Percentiles rank a stretch among this genome's conserved stretches.
Evolutionary conservation across 1,140 invertebrate species (phyloP).

Genomic region (Asobara japonica): DNA sequence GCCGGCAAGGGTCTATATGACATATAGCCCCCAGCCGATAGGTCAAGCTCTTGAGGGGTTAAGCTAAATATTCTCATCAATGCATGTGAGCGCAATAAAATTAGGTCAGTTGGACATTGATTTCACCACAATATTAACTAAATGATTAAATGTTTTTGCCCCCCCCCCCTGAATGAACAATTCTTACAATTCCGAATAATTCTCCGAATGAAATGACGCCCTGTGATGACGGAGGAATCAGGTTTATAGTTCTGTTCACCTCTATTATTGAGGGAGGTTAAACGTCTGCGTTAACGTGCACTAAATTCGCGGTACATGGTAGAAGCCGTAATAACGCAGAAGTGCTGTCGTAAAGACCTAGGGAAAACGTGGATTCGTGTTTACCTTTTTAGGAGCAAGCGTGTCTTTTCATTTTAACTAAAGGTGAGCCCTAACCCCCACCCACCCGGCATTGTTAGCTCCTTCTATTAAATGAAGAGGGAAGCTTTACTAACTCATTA

Average conservation of each 20-base stretch:
- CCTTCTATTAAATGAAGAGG: too few relatives aligned
- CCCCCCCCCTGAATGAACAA: too few relatives aligned
- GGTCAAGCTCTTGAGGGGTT: too few relatives aligned
- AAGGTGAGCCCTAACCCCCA: too few relatives aligned
- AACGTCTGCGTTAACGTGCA: not conserved
- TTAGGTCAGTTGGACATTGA: not conserved
- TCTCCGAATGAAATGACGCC: not conserved
- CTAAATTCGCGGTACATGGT: not conserved
- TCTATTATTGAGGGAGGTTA: constrained; percentile 4
- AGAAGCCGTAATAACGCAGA: not conserved
- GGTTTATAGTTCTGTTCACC: constrained; percentile 1
- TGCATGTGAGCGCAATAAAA: too few relatives aligned
- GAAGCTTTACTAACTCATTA: too few relatives aligned
- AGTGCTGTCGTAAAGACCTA: not conserved
- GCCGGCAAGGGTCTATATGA: too few relatives aligned
- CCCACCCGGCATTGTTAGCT: too few relatives aligned
- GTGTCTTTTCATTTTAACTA: not conserved
- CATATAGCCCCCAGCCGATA: too few relatives aligned
- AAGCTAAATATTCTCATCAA: too few relatives aligned
- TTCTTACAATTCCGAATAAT: not conserved
- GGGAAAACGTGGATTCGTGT: not conserved
- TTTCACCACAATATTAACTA: too few relatives aligned
- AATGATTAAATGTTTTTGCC: too few relatives aligned
- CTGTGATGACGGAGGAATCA: not conserved
- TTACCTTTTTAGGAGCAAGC: not conserved